Conservation (phyloP, 2,888 invertebrate species). For the Ypsolopha sequella region DNA sequence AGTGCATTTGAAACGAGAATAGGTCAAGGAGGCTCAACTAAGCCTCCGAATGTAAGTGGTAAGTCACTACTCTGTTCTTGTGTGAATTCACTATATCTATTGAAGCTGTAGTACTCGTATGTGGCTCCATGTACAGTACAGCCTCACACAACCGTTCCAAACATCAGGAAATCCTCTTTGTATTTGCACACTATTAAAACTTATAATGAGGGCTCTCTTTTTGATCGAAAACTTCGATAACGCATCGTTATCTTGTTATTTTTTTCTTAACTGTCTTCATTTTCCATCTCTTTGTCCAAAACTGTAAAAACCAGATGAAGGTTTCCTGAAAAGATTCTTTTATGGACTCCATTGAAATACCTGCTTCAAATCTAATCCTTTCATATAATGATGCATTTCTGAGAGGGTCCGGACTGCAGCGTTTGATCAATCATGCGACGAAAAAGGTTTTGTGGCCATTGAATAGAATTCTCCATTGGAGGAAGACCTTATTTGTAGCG, state of each 20-base stretch:
- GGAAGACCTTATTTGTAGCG: conserved; percentile 51
- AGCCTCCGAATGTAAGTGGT: no score
- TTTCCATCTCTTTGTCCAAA: neutral
- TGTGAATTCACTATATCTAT: no score
- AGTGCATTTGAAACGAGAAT: no score
- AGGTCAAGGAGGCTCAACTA: no score
- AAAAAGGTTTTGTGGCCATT: conserved; percentile 55
- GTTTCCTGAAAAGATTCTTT: neutral
- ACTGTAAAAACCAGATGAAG: neutral
- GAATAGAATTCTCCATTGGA: conserved; percentile 44
- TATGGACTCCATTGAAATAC: neutral
- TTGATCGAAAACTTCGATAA: conserved; percentile 13
- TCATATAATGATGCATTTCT: conserved; percentile 38
- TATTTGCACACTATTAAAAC: conserved; percentile 53
- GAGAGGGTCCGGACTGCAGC: conserved; percentile 17
- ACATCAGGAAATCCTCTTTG: conserved; percentile 36
- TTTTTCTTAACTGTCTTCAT: neutral
- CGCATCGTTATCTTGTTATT: neutral
- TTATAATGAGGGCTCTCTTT: conserved; percentile 39
- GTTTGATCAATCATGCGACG: conserved; percentile 64
- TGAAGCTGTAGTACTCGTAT: no score
- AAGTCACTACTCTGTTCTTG: no score
- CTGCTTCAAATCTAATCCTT: conserved; percentile 12
- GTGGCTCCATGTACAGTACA: no score
- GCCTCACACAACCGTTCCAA: neutral